Percentiles rank a stretch among this genome's conserved stretches.
These are phyloP conservation scores for Jaculus jaculus DNA, from an alignment of 2,113 vertebrate species.

Conservation along the genomic window DNA sequence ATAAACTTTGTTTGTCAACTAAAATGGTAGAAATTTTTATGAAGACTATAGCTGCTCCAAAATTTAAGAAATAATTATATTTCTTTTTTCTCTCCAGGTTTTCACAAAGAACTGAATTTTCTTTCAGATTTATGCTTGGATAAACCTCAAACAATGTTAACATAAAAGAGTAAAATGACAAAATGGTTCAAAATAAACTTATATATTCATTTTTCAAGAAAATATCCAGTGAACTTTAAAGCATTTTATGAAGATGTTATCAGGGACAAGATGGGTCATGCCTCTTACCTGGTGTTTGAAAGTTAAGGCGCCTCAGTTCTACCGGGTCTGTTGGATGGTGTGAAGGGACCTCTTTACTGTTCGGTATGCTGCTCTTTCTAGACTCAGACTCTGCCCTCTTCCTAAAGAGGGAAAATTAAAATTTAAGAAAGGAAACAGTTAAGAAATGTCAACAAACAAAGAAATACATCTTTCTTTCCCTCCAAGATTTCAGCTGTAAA, in stretches of 20 bases:
- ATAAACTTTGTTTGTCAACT: background rate
- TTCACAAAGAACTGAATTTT: conserved; percentile 27
- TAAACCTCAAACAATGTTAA: conserved; percentile 10
- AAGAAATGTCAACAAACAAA: background rate
- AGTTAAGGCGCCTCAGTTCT: conserved; percentile 97
- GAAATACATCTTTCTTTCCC: fast-evolving
- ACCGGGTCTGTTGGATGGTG: conserved; percentile 98
- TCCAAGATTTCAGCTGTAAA: background rate
- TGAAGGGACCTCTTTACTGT: conserved; percentile 95
- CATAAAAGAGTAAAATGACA: background rate
- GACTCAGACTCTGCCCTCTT: conserved; percentile 98
- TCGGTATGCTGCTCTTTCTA: conserved; percentile 97
- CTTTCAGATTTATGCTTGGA: background rate
- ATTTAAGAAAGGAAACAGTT: conserved; percentile 18
- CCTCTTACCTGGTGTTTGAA: conserved; percentile 97
- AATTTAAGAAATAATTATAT: background rate
- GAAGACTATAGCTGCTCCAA: background rate
- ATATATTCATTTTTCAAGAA: background rate
- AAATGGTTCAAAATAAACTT: background rate
- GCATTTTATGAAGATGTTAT: background rate
- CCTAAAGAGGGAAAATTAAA: conserved; percentile 83
- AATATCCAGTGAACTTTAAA: background rate
- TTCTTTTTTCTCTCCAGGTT: background rate
- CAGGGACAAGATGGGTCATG: background rate
- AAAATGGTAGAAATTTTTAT: background rate